These are phyloP conservation scores for Micromys minutus DNA, from an alignment of 2,113 vertebrate genomes.

Conservation along the genomic window DNA sequence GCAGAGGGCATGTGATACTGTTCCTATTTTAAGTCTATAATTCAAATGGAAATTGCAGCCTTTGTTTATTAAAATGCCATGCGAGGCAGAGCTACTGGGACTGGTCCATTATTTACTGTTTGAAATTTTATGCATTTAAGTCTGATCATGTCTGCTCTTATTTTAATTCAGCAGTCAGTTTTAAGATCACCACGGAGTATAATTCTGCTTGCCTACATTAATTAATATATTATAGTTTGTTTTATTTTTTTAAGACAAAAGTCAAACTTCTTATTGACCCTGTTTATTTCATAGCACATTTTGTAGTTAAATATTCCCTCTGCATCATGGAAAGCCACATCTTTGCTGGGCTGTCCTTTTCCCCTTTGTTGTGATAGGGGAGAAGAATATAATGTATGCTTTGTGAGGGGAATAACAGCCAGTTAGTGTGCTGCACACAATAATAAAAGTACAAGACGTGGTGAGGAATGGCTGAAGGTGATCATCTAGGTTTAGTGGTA, in stretches of 20 bases:
- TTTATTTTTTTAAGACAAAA: constrained; percentile 54
- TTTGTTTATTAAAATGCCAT: constrained; percentile 71
- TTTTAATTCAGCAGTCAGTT: constrained; percentile 64
- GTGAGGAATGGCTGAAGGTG: background rate
- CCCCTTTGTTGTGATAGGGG: background rate
- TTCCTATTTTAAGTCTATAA: constrained; percentile 73
- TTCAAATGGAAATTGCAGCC: constrained; percentile 70
- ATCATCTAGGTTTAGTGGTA: background rate
- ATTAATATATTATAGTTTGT: constrained; percentile 63
- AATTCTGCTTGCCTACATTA: constrained; percentile 53
- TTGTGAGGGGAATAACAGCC: constrained; percentile 23
- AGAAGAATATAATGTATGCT: constrained; percentile 40
- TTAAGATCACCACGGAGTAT: constrained; percentile 52
- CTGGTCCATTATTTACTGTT: constrained; percentile 69
- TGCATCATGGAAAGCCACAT: background rate
- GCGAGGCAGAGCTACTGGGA: constrained; percentile 39
- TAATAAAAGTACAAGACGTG: constrained; percentile 5
- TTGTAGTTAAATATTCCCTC: constrained; percentile 51
- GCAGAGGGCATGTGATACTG: constrained; percentile 55
- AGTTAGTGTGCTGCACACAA: constrained; percentile 30
- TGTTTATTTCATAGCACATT: constrained; percentile 38
- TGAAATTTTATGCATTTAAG: constrained; percentile 65
- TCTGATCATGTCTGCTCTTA: constrained; percentile 63
- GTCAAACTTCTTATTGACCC: constrained; percentile 56
- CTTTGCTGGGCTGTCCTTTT: background rate